Evolutionary conservation across 2,888 invertebrate genomes (phyloP).

Genomic region (Agonopterix arenella): DNA sequence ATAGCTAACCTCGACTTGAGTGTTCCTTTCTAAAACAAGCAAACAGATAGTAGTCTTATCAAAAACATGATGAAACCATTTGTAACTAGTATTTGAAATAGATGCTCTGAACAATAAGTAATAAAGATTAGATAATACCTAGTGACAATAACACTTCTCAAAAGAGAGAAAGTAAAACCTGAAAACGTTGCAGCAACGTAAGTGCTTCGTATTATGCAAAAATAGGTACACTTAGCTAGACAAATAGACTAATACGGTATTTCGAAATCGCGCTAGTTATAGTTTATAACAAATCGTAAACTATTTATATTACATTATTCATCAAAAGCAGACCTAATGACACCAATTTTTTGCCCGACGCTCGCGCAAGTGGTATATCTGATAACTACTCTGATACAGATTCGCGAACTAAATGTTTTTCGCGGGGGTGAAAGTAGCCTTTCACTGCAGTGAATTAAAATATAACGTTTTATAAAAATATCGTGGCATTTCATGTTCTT

Average conservation of each 20-base stretch:
- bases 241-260: conserved; percentile 13
- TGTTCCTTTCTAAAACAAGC: too few species aligned
- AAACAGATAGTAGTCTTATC: too few species aligned
- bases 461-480: conserved; percentile 2
- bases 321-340: conserved; percentile 51
- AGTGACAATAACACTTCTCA: too few species aligned
- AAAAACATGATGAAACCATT: too few species aligned
- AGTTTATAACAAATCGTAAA: conserved; percentile 26
- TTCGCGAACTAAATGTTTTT: conserved; percentile 49
- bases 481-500: background rate
- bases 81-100: too few species aligned
- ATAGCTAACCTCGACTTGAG: too few species aligned
- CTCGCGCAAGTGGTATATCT: conserved; percentile 31
- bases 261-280: conserved; percentile 20
- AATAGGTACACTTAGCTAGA: conserved; percentile 11
- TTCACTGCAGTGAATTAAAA: conserved; percentile 47
- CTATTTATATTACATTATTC: conserved; percentile 36
- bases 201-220: conserved; percentile 13
- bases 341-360: conserved; percentile 50
- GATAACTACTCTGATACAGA: too few species aligned
- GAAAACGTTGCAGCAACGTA: background rate
- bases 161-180: background rate
- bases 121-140: too few species aligned
- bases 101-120: too few species aligned
- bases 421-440: conserved; percentile 53